Conservation (phyloP, 2,113 vertebrate species). For the Pedetes capensis region DNA sequence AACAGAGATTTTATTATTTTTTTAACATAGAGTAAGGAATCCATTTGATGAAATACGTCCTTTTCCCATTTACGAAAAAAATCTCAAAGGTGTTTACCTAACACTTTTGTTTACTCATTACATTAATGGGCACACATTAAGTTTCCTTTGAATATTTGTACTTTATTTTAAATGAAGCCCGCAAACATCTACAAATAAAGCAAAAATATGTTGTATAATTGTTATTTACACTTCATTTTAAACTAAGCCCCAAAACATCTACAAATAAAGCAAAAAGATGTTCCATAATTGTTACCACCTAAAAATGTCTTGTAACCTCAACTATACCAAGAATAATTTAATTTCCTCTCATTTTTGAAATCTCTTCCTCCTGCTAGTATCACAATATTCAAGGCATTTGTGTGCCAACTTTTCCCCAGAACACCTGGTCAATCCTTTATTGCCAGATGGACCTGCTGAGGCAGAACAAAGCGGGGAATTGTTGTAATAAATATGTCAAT, state of each 20-base stretch:
- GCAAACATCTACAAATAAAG: conserved; percentile 32
- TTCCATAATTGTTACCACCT: conserved; percentile 59
- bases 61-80: neutral
- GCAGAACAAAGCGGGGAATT: conserved; percentile 71
- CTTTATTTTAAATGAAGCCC: conserved; percentile 19
- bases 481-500: conserved; percentile 69
- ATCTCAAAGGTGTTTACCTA: neutral
- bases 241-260: neutral
- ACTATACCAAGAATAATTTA: conserved; percentile 63
- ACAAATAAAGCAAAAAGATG: conserved; percentile 63
- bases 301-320: conserved; percentile 51
- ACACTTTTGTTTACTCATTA: conserved; percentile 32
- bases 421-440: conserved; percentile 74
- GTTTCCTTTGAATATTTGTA: conserved; percentile 35
- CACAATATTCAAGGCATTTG: conserved; percentile 60
- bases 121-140: neutral
- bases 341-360: conserved; percentile 66
- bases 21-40: conserved; percentile 2
- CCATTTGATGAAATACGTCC: neutral
- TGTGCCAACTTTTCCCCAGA: conserved; percentile 70
- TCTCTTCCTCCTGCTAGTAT: conserved; percentile 47
- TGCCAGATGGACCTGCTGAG: conserved; percentile 77
- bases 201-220: conserved; percentile 65
- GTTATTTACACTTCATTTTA: conserved; percentile 51
- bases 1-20: neutral